Conservation (phyloP, 2,113 vertebrate genomes). For the Callionymus lyra region DNA sequence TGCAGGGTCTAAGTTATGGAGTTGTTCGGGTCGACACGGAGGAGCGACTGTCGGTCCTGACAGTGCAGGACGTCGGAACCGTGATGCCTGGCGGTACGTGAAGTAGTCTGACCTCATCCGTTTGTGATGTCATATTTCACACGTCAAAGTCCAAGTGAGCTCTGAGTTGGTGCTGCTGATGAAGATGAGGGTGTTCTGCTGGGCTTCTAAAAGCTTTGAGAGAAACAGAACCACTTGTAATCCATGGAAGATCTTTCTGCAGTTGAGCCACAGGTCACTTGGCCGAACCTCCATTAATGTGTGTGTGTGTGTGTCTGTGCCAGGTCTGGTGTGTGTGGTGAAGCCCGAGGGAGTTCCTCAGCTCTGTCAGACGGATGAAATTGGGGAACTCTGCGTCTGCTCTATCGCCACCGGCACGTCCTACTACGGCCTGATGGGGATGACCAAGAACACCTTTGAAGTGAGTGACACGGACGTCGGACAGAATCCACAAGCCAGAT, state of each 20-base stretch:
- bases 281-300: too few species aligned
- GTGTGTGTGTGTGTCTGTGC: rapidly evolving
- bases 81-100: constrained; percentile 89
- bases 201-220: too few species aligned
- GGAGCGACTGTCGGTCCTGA: constrained; percentile 92
- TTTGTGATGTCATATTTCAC: too few species aligned
- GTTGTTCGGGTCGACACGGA: constrained; percentile 95
- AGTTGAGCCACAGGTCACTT: too few species aligned
- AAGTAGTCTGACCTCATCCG: too few species aligned
- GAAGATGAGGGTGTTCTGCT: too few species aligned
- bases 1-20: constrained; percentile 89
- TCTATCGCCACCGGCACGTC: constrained; percentile 90
- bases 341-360: constrained; percentile 92
- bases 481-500: too few species aligned
- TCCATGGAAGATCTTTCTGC: too few species aligned
- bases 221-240: too few species aligned
- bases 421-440: constrained; percentile 93
- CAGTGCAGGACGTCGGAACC: constrained; percentile 93
- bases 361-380: constrained; percentile 93
- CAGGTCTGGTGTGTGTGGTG: constrained; percentile 93
- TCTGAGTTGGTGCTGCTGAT: too few species aligned
- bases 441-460: constrained; percentile 99
- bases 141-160: too few species aligned
- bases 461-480: constrained; percentile 53
- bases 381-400: constrained; percentile 92